Conservation (phyloP, 2,113 vertebrate species). For the Sula dactylatra region DNA sequence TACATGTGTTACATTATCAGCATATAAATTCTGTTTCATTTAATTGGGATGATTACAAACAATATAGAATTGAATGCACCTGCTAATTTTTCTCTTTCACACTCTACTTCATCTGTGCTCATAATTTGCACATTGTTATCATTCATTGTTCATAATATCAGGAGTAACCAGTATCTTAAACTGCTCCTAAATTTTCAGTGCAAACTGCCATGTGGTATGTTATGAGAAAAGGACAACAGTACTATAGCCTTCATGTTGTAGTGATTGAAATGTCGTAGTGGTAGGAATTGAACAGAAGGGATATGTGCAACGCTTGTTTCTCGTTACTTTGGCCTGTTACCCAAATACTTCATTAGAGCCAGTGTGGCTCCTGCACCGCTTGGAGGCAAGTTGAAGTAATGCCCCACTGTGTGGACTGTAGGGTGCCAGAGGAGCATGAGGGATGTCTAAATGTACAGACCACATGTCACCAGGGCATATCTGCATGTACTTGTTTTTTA, state of each 20-base stretch:
- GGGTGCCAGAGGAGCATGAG: background rate
- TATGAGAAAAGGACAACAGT: background rate
- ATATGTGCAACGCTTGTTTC: background rate
- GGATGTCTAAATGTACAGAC: background rate
- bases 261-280: background rate
- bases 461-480: background rate
- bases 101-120: background rate
- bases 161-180: background rate
- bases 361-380: background rate
- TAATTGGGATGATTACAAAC: background rate
- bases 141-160: background rate
- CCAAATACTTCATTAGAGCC: background rate
- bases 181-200: background rate
- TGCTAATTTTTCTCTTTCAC: background rate
- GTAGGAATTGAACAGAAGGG: background rate
- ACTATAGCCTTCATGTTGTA: background rate
- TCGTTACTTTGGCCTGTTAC: rapidly evolving
- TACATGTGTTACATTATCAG: background rate
- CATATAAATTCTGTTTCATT: background rate
- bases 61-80: background rate
- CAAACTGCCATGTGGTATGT: background rate
- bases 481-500: rapidly evolving
- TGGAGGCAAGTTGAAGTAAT: background rate
- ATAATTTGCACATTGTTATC: background rate
- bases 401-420: no score